phyloP scores from a whole-genome alignment of 2,888 invertebrate genomes.

The Panzeria rudis region DNA sequence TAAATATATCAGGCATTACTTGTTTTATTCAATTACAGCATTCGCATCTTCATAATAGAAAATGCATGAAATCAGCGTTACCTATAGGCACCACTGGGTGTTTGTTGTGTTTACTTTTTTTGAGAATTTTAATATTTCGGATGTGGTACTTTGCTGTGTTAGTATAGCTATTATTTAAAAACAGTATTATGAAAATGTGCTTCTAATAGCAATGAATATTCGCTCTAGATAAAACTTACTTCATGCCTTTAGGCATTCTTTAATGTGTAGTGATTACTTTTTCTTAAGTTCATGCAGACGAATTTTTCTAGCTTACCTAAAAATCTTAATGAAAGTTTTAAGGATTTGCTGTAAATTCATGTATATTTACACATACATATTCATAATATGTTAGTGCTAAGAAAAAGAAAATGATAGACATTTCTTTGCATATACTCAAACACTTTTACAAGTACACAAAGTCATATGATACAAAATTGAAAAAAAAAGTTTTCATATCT shows the following conservation, averaged over 20 bases:
- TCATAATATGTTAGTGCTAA: neutral
- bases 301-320: constrained; percentile 40
- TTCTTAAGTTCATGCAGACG: constrained; percentile 39
- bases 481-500: constrained; percentile 26
- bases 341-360: constrained; percentile 31
- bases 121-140: constrained; percentile 9
- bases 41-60: too few relatives aligned
- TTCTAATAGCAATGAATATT: constrained; percentile 20
- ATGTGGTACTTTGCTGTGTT: constrained; percentile 22
- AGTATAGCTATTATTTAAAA: constrained; percentile 12
- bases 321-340: constrained; percentile 48
- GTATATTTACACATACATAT: neutral
- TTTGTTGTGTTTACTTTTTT: constrained; percentile 8
- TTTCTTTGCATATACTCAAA: constrained; percentile 39
- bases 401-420: constrained; percentile 32
- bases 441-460: constrained; percentile 5
- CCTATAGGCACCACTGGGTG: too few relatives aligned
- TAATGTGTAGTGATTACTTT: constrained; percentile 59
- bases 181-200: constrained; percentile 5
- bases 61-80: too few relatives aligned
- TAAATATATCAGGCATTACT: too few relatives aligned
- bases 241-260: constrained; percentile 36
- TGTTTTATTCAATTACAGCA: too few relatives aligned
- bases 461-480: constrained; percentile 14
- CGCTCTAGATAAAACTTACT: constrained; percentile 34